Evolutionary conservation across 2,888 invertebrate genomes (phyloP), one percentile per base, ranked within the genome.

Genomic region (Oscheius onirici): DNA sequence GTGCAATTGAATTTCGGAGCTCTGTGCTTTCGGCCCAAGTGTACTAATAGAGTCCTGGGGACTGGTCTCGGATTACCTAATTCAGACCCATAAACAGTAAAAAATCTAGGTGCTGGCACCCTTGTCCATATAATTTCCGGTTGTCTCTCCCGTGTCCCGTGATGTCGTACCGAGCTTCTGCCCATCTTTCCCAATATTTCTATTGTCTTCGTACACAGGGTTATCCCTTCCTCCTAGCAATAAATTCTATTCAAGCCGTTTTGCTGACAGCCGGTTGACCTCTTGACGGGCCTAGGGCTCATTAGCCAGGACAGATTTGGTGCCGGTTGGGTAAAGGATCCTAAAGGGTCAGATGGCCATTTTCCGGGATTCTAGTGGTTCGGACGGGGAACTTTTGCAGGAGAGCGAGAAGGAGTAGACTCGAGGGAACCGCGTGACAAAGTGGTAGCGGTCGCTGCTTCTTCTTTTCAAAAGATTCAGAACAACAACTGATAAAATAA

Each of bases 391-490:
- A 3, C 17, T 22, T 20, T 17, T 8, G 10, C 20, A n/a, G 15
- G 46, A 15, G 17, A 17, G 10, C 17, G 49, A 34, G 34, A 34
- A 8, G 34, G 34, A 34, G 34, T 34, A 34, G 34, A 34, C 34
- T 34, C 34, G 17, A 3, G 51, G 51, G 17, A 57, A 15, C 57
- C 17, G 55, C 1, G n/a, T 15, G 46, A 20, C 46, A 91, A 99
- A 99, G 90, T 99, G 99, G 91, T 99, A 99, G 89, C 99, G 99
- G 90, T 99, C 99, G 0, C 83, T 85, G 34, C 99, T 99, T 90
- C 99, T 99, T 88, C 99, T 99, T 89, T 97, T 95, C 15, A 95
- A 60, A 55, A 28, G 46, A 17, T 13, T 13, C 22, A 24, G 22
- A 24, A 22, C n/a, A 52, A 15, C 24, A 22, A 17, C 17, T 26